Conservation (phyloP, 2,888 invertebrate species). For the Drosophila picticornis region DNA sequence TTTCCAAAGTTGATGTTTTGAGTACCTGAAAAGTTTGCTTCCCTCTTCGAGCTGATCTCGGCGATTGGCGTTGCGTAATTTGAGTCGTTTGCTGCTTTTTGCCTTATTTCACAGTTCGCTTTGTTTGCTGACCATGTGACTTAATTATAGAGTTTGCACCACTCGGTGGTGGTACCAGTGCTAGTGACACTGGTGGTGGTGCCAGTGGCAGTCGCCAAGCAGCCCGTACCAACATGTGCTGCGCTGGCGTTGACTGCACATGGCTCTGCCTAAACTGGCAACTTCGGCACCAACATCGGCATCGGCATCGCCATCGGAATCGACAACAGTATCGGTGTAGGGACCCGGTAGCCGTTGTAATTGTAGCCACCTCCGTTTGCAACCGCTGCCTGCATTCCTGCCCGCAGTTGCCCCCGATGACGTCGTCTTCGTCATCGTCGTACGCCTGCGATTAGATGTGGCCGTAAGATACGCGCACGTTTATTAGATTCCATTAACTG, state of each 20-base stretch:
- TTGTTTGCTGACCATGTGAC: slow-evolving; percentile 47
- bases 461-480: slow-evolving; percentile 73
- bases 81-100: slow-evolving; percentile 11
- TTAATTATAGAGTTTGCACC: slow-evolving; percentile 68
- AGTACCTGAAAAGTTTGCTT: slow-evolving; percentile 4
- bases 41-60: slow-evolving; percentile 11
- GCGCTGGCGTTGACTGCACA: slow-evolving; percentile 29
- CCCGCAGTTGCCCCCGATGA: slow-evolving; percentile 16
- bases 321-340: background rate
- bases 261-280: slow-evolving; percentile 14
- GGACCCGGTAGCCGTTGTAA: slow-evolving; percentile 42
- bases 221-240: slow-evolving; percentile 33
- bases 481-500: slow-evolving; percentile 82
- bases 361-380: slow-evolving; percentile 27
- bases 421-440: slow-evolving; percentile 40
- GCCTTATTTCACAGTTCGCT: slow-evolving; percentile 21
- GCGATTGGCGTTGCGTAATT: slow-evolving; percentile 35
- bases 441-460: slow-evolving; percentile 73
- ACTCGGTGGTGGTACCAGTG: slow-evolving; percentile 12
- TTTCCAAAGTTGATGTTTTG: slow-evolving; percentile 14
- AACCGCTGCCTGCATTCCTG: background rate
- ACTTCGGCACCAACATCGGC: slow-evolving; percentile 1
- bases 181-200: slow-evolving; percentile 2
- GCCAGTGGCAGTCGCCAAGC: slow-evolving; percentile 50
- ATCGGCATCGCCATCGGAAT: background rate